A percentile compares a stretch with the other conserved stretches of the same genome.
These are phyloP conservation scores for Campoletis raptor DNA, from an alignment of 2,888 invertebrate species.

Conservation along the genomic window DNA sequence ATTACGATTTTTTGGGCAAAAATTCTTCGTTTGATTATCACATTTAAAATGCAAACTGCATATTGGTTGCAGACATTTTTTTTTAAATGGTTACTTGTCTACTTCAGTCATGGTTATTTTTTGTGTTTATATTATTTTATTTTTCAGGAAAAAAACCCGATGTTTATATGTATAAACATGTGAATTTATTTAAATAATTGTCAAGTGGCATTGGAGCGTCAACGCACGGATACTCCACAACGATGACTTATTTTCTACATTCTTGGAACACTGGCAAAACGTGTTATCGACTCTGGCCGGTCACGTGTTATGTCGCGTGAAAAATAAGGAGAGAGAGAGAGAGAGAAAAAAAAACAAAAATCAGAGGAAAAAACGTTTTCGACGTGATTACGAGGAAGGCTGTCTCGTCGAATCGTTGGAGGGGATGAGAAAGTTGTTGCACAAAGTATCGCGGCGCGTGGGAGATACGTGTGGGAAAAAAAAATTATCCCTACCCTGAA, in stretches of 20 bases:
- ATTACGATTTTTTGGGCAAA: no score
- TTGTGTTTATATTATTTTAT: background rate
- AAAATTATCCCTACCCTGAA: background rate
- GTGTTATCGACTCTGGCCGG: slow-evolving; percentile 15
- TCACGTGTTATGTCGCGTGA: slow-evolving; percentile 41
- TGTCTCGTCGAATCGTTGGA: slow-evolving; percentile 7
- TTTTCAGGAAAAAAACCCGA: background rate
- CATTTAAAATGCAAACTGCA: background rate
- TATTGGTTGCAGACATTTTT: background rate
- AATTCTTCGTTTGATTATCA: no score
- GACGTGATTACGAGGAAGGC: slow-evolving; percentile 24
- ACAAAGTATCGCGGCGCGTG: slow-evolving; percentile 10
- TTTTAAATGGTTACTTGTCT: background rate
- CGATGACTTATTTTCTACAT: slow-evolving; percentile 15
- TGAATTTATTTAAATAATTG: background rate
- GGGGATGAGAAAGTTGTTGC: slow-evolving; percentile 15
- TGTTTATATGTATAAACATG: background rate
- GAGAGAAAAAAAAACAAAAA: slow-evolving; percentile 24
- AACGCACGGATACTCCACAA: slow-evolving; percentile 15
- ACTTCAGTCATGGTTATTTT: background rate
- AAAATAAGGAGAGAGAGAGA: slow-evolving; percentile 32
- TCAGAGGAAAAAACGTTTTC: slow-evolving; percentile 11
- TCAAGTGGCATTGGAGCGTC: slow-evolving; percentile 28
- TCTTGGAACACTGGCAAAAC: slow-evolving; percentile 33
- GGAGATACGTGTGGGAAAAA: background rate